A percentile compares a stretch with the other conserved stretches of the same genome.
These are phyloP conservation scores for Acleris holmiana DNA, from an alignment of 2,888 invertebrate species.

Conservation along the genomic window DNA sequence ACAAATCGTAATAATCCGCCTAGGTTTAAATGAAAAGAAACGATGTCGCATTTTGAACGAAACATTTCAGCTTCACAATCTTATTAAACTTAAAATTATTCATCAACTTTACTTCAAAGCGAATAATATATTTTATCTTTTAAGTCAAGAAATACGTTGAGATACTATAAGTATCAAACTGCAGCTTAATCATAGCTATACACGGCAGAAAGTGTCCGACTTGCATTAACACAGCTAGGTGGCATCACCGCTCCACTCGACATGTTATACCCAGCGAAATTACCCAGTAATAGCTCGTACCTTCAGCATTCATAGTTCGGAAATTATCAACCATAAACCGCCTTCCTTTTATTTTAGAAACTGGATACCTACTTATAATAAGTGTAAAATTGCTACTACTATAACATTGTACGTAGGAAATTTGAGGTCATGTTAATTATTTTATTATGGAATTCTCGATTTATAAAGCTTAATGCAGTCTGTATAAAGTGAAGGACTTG, in stretches of 20 bases:
- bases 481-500: conserved; percentile 41
- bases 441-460: conserved; percentile 46
- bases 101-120: too few relatives aligned
- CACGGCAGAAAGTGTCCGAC: conserved; percentile 74
- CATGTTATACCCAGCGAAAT: conserved; percentile 75
- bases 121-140: neutral
- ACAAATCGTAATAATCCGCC: too few relatives aligned
- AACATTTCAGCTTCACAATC: too few relatives aligned
- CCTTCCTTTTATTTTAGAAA: conserved; percentile 72
- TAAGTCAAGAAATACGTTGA: conserved; percentile 30
- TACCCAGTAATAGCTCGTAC: conserved; percentile 77
- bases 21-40: too few relatives aligned
- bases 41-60: too few relatives aligned
- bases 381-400: conserved; percentile 60
- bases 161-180: conserved; percentile 51
- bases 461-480: conserved; percentile 39
- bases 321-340: conserved; percentile 81
- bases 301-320: conserved; percentile 79
- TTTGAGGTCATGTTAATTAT: conserved; percentile 52
- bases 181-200: conserved; percentile 60
- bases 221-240: conserved; percentile 66
- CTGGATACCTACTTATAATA: conserved; percentile 62
- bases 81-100: too few relatives aligned
- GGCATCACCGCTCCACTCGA: conserved; percentile 65
- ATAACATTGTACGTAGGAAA: conserved; percentile 53